phyloP scores from a whole-genome alignment of 2,113 vertebrate genomes.

The Malaclemys terrapin region DNA sequence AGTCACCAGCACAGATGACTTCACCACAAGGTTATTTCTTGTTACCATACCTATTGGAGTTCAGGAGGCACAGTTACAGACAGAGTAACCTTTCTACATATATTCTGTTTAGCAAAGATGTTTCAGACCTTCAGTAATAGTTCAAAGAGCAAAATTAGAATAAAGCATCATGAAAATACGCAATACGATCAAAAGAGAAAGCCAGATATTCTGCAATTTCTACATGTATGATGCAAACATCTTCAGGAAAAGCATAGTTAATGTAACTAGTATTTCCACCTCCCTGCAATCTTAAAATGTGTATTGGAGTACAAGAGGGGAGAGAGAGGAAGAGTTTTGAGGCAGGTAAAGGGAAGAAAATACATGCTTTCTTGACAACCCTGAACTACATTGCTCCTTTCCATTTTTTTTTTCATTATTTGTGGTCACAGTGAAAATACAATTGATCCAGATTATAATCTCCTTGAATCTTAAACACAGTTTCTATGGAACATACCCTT shows the following conservation, averaged over 20 bases:
- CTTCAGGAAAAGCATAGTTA: neutral
- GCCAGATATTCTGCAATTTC: neutral
- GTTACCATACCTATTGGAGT: neutral
- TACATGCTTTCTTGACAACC: too few relatives aligned
- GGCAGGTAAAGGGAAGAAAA: neutral
- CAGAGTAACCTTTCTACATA: neutral
- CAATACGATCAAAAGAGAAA: neutral
- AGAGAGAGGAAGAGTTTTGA: neutral
- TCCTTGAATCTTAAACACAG: neutral
- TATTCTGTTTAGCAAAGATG: neutral
- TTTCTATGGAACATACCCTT: neutral
- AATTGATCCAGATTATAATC: neutral
- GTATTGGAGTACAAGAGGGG: neutral
- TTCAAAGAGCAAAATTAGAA: neutral
- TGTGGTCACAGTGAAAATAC: neutral
- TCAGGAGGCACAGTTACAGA: neutral
- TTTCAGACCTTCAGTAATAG: neutral
- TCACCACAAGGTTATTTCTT: neutral
- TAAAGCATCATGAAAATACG: neutral
- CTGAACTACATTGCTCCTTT: neutral
- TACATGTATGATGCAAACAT: neutral
- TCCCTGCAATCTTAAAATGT: neutral
- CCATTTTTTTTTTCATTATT: neutral
- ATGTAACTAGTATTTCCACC: neutral
- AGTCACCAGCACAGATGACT: neutral